Base-by-base conservation (phyloP, 2,113 vertebrate species). In the Xiphorhynchus elegans region DNA sequence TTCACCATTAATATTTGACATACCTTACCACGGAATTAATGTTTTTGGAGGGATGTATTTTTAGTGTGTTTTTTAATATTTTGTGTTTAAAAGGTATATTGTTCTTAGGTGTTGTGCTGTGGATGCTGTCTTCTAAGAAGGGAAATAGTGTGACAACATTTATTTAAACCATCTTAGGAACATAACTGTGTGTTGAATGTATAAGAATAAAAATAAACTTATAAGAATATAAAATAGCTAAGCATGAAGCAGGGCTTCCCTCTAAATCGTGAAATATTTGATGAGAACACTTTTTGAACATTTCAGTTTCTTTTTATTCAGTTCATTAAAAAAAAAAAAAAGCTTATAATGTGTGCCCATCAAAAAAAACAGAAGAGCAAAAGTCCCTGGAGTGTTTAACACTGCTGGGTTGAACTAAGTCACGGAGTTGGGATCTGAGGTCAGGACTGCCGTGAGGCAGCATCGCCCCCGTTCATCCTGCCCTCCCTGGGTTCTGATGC, bases 401-500 rank as follows among this genome's bases (percentile, higher is more conserved):
- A 3, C 26, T 39, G 15, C 66, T 69, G 55, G 24, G 39, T 35
- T 20, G 20, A 52, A 25, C 0, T 2, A 31, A 40, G 46, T 29
- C 64, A 13, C n/a, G n/a, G n/a, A n/a, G 26, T 26, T 17, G 31
- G 39, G 68, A 23, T 33, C 19, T 0, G 4, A 59, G 73, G 68
- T 24, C 46, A 14, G 35, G 46, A n/a, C 9, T 58, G 15, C 40
- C 5, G 0, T 24, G 40, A 5, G 33, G 49, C 64, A 50, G 37
- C 81, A 56, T 37, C 0, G 0, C 44, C 76, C 31, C 69, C 0
- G 0, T 56, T 72, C 28, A 14, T 18, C 69, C 53, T 17, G 6
- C 50, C 33, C 58, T 35, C 8, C 6, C 0, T 12, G 52, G 11
- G 28, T 44, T 55, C 24, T 55, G 42, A 26, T 67, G 33, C 49